phyloP scores from a whole-genome alignment of 2,888 invertebrate genomes.

The Mechanitis messenoides region DNA sequence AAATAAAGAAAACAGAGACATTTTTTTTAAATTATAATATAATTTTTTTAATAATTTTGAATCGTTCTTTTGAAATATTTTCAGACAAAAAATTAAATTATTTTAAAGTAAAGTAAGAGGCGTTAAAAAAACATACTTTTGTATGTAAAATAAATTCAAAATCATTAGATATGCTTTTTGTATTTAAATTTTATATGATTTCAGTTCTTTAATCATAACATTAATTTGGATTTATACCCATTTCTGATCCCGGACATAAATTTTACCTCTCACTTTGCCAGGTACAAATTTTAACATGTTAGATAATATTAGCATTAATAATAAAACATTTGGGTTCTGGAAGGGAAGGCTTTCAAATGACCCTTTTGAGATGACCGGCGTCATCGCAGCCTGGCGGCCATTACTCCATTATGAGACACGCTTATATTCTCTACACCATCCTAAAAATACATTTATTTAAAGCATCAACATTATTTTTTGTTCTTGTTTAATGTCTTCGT shows the following conservation, averaged over 20 bases:
- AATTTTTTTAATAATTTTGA: too few species aligned
- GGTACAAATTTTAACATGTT: conserved; percentile 24
- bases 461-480: neutral
- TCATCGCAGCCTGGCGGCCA: conserved; percentile 23
- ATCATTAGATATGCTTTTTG: neutral
- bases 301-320: conserved; percentile 43
- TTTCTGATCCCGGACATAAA: conserved; percentile 5
- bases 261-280: conserved; percentile 12
- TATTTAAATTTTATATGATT: conserved; percentile 1
- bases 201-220: neutral
- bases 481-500: neutral
- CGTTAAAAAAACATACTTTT: neutral
- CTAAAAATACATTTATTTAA: conserved; percentile 6
- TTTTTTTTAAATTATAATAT: too few species aligned
- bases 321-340: conserved; percentile 42
- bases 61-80: too few species aligned
- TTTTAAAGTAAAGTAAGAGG: too few species aligned
- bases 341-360: conserved; percentile 35
- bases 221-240: conserved; percentile 7
- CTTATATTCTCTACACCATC: conserved; percentile 11
- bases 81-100: too few species aligned
- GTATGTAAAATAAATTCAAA: neutral
- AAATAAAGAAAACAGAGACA: too few species aligned
- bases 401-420: conserved; percentile 21
- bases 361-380: conserved; percentile 39